phyloP scores from a whole-genome alignment of 2,888 invertebrate genomes.

The Hermaeophaga mercurialis region DNA sequence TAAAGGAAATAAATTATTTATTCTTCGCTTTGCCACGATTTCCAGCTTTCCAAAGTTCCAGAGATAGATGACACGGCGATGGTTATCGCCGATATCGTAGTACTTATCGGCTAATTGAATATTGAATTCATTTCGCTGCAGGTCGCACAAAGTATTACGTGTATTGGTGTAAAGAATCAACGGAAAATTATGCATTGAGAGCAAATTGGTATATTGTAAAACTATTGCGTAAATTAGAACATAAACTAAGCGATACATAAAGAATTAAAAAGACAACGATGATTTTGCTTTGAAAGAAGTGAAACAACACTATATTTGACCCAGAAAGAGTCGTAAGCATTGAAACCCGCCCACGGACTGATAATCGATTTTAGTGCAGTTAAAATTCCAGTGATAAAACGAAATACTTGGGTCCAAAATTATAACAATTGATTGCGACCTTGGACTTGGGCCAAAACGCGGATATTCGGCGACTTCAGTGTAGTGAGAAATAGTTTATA shows the following conservation, averaged over 20 bases:
- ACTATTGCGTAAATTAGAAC: too few species aligned
- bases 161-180: too few species aligned
- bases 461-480: not conserved
- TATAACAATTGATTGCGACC: constrained; percentile 13
- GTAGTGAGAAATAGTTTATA: not conserved
- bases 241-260: too few species aligned
- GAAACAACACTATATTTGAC: too few species aligned
- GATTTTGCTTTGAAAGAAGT: too few species aligned
- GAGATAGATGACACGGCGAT: not conserved
- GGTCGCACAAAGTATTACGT: too few species aligned
- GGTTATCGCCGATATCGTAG: constrained; percentile 18
- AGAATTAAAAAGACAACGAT: too few species aligned
- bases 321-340: too few species aligned
- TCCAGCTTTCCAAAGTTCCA: constrained; percentile 16
- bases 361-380: constrained; percentile 17
- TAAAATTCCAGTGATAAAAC: constrained; percentile 19
- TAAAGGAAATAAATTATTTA: constrained; percentile 18
- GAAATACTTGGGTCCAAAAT: constrained; percentile 12
- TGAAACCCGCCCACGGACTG: constrained; percentile 7
- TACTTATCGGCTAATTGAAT: constrained; percentile 5
- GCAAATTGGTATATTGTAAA: too few species aligned
- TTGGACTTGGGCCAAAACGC: constrained; percentile 13
- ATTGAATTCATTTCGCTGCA: constrained; percentile 21
- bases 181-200: too few species aligned
- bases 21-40: constrained; percentile 8